Conservation (phyloP, 2,797 vertebrate genomes). For the Halcyon chelicuti region DNA sequence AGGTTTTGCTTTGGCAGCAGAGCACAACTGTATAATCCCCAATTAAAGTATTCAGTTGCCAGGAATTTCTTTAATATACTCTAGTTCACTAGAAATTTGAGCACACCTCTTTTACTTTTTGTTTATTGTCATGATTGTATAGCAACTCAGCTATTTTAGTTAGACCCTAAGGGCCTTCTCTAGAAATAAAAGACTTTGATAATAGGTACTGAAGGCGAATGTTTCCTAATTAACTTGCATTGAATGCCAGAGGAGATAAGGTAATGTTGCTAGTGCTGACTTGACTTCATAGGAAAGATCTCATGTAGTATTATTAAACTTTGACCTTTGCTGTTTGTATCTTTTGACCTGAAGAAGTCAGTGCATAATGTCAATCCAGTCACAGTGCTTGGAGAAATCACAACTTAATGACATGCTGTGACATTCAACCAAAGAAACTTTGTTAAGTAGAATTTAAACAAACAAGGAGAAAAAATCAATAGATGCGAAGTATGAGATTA, state of each 20-base stretch:
- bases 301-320: background rate
- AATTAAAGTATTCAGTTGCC: background rate
- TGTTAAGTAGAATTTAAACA: background rate
- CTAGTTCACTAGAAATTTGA: background rate
- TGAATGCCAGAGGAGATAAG: slow-evolving; percentile 29
- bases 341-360: background rate
- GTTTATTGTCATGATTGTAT: background rate
- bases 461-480: background rate
- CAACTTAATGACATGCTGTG: background rate
- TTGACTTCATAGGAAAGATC: background rate
- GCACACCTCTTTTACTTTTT: background rate
- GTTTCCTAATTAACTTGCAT: slow-evolving; percentile 37
- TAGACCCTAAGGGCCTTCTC: background rate
- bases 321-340: background rate
- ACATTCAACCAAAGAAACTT: background rate
- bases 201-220: background rate
- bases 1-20: background rate
- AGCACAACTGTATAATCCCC: background rate
- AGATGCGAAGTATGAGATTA: background rate
- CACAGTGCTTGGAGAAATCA: background rate
- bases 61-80: background rate
- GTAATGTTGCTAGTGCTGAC: background rate
- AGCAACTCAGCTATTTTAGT: background rate
- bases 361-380: background rate
- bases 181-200: slow-evolving; percentile 34